Base-by-base conservation (phyloP, 2,888 invertebrate species). In the Chorisops tibialis region DNA sequence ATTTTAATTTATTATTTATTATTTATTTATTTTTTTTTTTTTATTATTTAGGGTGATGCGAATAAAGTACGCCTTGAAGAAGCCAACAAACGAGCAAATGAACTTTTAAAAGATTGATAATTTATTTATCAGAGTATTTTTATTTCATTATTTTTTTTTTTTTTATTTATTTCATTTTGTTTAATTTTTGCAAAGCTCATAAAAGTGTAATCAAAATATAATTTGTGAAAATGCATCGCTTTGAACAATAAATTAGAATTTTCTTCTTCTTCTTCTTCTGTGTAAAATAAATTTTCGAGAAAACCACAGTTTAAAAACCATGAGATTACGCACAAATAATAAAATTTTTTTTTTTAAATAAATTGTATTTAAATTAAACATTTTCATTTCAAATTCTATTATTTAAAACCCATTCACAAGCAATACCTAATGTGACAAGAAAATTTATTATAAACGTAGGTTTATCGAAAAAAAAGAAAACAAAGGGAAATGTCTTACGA, bases 1-100 rank as follows among this genome's bases (percentile, higher is more conserved):
- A 56, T n/a, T 18, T 21, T 43, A 19, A 58, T 45, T 7, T 18
- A 38, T 39, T 35, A 43, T 35, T 18, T 19, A 35, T 35, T 18
- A 18, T 51, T 24, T 56, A 35, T 49, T 45, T 47, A 61, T 51
- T 56, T 43, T 21, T 39, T 43, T 49, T 59, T 59, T 48, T 56
- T 54, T 47, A 47, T 58, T 58, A 54, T 62, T 21, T 61, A 67
- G 67, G 66, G 66, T 35, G 66, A 65, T 56, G 19, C 47, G 16
- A 67, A 67, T 52, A 59, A 51, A 58, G 16, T 65, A 51, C 60
- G 65, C 51, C 58, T 77, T 70, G 75, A 76, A 22, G 78, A 73
- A 35, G 78, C 77, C 41, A 77, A 76, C 65, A 75, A 76, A 66
- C 73, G 77, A 45, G 75, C 76, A 63, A 77, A 75, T 65, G 72